Evolutionary conservation across 35 echinoderm and acorn worm species (phyloP), one percentile per base, ranked within the genome.

Genomic region (Heliocidaris erythrogramma): DNA sequence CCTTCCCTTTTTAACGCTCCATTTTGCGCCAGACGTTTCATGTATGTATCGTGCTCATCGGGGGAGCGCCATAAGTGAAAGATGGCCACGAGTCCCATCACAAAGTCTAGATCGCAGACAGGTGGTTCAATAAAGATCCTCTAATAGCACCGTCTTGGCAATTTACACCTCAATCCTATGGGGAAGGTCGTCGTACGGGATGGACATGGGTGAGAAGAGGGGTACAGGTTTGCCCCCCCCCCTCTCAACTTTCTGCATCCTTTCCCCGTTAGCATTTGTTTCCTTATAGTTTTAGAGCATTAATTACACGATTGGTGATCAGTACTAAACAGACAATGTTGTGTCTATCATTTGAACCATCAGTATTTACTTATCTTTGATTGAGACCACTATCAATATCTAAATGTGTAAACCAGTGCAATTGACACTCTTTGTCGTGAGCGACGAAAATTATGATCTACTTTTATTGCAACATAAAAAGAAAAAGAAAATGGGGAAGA

Each of bases 41-140:
- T 89, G 87, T 48, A 48, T 35, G 87, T 89, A 89, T 89, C 87
- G 87, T 13, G 10, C 47, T 89, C 87, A 89, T 89, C 87, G 18
- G 87, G 87, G 87, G 87, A 89, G 31, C 87, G 87, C 87, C 30
- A 89, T 89, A 89, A 89, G 87, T 89, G 87, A 89, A 89, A 32
- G 87, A 48, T 89, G 87, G 31, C 87, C 47, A 89, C 87, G 32
- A 59, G 91, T 92, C 91, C 32, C 91, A 92, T 92, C 47, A 59
- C 91, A 92, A 92, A 92, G 91, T 92, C 91, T 92, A 59, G 91
- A 50, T 92, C 47, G 17, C 21, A 48, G 91, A 92, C 91, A 92
- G 91, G 91, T 92, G 91, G 91, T 92, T 59, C 47, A 92, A 92
- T 92, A 92, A 92, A 59, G 13, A 32, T n/a, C 91, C 91, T 92